phyloP scores from a whole-genome alignment of 2,888 invertebrate genomes.

The Drosophila gaucha region DNA sequence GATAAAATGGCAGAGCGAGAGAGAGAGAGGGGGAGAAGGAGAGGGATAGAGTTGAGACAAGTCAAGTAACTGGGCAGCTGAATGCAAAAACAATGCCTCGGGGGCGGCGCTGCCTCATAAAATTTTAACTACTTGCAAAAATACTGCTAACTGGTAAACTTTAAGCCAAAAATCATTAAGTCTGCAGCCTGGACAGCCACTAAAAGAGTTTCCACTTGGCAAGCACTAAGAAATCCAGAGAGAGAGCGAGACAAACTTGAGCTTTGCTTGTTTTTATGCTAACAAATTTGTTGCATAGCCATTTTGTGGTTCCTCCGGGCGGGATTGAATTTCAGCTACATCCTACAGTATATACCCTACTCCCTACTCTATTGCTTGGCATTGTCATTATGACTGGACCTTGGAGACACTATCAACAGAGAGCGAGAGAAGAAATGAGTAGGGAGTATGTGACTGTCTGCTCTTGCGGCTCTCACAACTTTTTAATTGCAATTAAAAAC shows the following conservation, averaged over 20 bases:
- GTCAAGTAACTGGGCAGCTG: slow-evolving; percentile 38
- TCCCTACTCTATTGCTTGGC: slow-evolving; percentile 19
- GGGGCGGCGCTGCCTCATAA: slow-evolving; percentile 61
- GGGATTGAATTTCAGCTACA: slow-evolving; percentile 28
- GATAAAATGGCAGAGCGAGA: slow-evolving; percentile 31
- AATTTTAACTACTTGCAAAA: slow-evolving; percentile 79
- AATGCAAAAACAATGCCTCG: slow-evolving; percentile 67
- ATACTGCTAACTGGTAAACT: slow-evolving; percentile 79
- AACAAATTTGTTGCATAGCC: slow-evolving; percentile 70
- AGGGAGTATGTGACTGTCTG: slow-evolving; percentile 30
- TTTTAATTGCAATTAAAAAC: slow-evolving; percentile 79
- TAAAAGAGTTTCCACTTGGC: slow-evolving; percentile 40
- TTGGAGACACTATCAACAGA: slow-evolving; percentile 45
- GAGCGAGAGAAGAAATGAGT: background rate
- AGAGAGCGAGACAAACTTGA: slow-evolving; percentile 9
- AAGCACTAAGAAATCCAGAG: background rate
- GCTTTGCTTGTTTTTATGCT: slow-evolving; percentile 54
- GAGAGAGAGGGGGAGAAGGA: background rate
- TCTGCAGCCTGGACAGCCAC: slow-evolving; percentile 58
- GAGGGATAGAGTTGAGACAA: slow-evolving; percentile 7
- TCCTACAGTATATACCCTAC: background rate
- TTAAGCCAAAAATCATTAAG: slow-evolving; percentile 80
- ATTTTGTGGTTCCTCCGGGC: slow-evolving; percentile 61
- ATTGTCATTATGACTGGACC: slow-evolving; percentile 72
- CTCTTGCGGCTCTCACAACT: slow-evolving; percentile 52